Percentiles rank a stretch among this genome's conserved stretches.
Conservation (phyloP, 2,797 vertebrate species). For the Urosaurus nigricauda region DNA sequence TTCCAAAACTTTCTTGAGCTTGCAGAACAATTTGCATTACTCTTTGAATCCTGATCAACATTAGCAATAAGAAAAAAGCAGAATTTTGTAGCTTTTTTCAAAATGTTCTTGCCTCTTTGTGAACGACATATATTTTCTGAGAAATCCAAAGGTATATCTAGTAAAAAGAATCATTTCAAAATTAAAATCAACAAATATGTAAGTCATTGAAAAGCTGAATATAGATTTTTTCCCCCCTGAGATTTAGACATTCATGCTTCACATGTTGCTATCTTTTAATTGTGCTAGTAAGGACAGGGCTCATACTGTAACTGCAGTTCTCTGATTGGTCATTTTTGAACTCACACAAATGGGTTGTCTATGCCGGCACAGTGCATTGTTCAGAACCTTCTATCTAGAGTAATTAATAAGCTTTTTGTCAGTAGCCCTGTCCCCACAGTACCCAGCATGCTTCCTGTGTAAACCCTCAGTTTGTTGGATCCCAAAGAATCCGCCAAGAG, state of each 20-base stretch:
- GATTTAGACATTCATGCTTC: not conserved
- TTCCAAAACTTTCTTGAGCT: not conserved
- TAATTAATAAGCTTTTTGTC: too few relatives aligned
- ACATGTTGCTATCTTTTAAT: not conserved
- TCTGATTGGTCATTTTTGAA: too few relatives aligned
- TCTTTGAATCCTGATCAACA: not conserved
- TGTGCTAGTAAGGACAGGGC: not conserved
- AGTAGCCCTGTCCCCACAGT: too few relatives aligned
- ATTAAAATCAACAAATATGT: not conserved
- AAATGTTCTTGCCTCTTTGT: not conserved
- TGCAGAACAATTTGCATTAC: not conserved
- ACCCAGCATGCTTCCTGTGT: too few relatives aligned
- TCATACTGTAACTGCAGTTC: too few relatives aligned
- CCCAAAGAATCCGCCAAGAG: too few relatives aligned
- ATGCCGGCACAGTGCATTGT: too few relatives aligned
- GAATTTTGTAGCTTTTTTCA: not conserved
- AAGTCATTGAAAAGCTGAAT: not conserved
- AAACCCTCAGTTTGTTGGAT: too few relatives aligned
- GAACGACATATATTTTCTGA: not conserved
- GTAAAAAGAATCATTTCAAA: not conserved
- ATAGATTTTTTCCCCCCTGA: not conserved
- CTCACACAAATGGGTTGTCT: too few relatives aligned
- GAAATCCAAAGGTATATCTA: not conserved
- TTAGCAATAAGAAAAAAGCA: not conserved
- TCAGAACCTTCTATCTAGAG: too few relatives aligned